Percentiles rank a stretch among this genome's conserved stretches.
phyloP scores from a whole-genome alignment of 2,888 invertebrate genomes.

The Drosophila leonis region DNA sequence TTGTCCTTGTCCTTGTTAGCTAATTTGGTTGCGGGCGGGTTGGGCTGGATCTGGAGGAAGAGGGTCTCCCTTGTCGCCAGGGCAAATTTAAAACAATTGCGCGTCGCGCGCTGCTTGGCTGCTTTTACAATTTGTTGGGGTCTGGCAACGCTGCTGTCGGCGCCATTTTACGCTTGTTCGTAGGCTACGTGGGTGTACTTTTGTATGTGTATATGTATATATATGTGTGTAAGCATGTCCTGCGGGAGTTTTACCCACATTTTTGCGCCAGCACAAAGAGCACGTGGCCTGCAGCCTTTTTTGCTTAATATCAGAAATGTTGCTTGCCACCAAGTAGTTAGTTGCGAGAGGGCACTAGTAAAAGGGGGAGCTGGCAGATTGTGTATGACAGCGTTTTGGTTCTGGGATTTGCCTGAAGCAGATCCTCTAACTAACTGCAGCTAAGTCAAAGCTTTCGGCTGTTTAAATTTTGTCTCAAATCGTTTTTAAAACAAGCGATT shows the following conservation, averaged over 20 bases:
- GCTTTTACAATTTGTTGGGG: constrained; percentile 15
- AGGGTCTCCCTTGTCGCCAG: constrained; percentile 6
- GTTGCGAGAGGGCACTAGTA: background rate
- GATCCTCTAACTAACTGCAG: constrained; percentile 23
- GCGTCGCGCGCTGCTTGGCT: constrained; percentile 17
- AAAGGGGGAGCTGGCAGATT: background rate
- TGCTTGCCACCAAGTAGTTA: constrained; percentile 20
- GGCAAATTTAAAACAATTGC: constrained; percentile 44
- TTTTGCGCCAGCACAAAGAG: constrained; percentile 35
- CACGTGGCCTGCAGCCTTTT: constrained; percentile 44
- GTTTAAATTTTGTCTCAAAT: background rate
- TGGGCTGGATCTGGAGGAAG: background rate
- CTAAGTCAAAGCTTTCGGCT: constrained; percentile 22
- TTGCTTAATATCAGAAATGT: constrained; percentile 46
- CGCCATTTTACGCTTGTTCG: constrained; percentile 43
- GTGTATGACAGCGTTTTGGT: constrained; percentile 26
- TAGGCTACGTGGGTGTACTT: constrained; percentile 3
- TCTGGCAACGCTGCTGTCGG: constrained; percentile 40
- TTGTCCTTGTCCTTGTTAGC: constrained; percentile 51
- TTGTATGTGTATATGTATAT: constrained; percentile 7
- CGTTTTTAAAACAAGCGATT: constrained; percentile 1
- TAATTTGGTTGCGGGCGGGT: constrained; percentile 25
- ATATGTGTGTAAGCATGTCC: constrained; percentile 39
- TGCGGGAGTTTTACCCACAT: constrained; percentile 45
- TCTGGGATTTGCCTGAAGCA: constrained; percentile 26